Conservation (phyloP, 2,113 vertebrate genomes). For the Myotis brandtii region DNA sequence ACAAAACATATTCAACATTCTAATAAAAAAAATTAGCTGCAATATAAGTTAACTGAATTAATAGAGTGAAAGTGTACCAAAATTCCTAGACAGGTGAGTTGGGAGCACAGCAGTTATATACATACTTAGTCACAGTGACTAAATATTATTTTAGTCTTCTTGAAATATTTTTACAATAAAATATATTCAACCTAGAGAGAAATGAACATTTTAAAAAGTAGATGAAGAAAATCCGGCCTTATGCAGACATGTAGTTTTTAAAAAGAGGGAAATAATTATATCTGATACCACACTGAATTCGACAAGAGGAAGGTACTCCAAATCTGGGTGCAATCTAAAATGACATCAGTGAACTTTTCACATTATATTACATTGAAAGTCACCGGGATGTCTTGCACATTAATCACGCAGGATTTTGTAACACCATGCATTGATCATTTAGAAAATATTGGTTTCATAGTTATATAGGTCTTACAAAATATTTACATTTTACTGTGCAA, state of each 20-base stretch:
- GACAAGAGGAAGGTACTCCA: neutral
- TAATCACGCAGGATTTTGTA: neutral
- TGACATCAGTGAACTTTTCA: neutral
- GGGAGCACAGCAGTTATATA: neutral
- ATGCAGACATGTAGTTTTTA: neutral
- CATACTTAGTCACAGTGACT: neutral
- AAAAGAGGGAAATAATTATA: neutral
- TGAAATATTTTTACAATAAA: neutral
- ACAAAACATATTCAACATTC: neutral
- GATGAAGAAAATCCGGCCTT: neutral
- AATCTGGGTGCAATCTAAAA: neutral
- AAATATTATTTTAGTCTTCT: neutral
- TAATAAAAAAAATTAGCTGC: neutral
- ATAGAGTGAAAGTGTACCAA: neutral
- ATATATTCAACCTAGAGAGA: neutral
- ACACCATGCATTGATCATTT: neutral
- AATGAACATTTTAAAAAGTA: neutral
- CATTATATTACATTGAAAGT: neutral
- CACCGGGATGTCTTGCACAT: neutral
- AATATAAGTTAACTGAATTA: neutral
- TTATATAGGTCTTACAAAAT: neutral
- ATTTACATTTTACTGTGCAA: neutral
- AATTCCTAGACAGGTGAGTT: neutral
- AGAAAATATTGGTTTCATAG: neutral
- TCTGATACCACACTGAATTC: neutral